Evolutionary conservation across 2,113 vertebrate species (phyloP).

Genomic region (Oncorhynchus masou): DNA sequence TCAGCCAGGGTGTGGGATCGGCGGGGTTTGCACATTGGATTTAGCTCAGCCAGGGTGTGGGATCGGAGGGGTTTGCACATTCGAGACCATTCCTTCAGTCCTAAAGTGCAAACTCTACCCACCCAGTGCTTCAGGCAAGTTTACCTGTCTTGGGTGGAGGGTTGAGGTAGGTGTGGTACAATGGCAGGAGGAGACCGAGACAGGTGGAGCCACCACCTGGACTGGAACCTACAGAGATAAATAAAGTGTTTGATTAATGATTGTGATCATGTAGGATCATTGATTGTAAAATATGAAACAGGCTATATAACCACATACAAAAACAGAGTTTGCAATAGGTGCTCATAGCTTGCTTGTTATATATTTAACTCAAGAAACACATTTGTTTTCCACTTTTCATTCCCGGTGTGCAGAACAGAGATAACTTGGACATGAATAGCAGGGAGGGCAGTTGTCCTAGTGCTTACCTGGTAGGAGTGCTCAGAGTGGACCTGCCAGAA

Average conservation of each 20-base stretch:
- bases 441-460: neutral
- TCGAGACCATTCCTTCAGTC: too few species aligned
- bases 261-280: neutral
- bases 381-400: too few species aligned
- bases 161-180: conserved; percentile 75
- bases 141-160: conserved; percentile 68
- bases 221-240: conserved; percentile 67
- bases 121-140: neutral
- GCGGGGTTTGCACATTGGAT: too few species aligned
- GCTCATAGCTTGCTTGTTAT: neutral
- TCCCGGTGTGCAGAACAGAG: too few species aligned
- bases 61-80: too few species aligned
- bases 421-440: neutral
- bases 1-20: too few species aligned
- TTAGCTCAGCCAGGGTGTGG: too few species aligned
- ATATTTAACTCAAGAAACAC: neutral
- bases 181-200: conserved; percentile 38
- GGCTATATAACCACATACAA: too few species aligned
- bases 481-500: conserved; percentile 90
- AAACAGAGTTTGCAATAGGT: neutral
- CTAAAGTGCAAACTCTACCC: too few species aligned
- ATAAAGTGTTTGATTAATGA: neutral
- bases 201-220: conserved; percentile 67
- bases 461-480: conserved; percentile 88
- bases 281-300: neutral